Evolutionary conservation across 2,797 vertebrate species (phyloP).

Genomic region (Spheniscus humboldti): DNA sequence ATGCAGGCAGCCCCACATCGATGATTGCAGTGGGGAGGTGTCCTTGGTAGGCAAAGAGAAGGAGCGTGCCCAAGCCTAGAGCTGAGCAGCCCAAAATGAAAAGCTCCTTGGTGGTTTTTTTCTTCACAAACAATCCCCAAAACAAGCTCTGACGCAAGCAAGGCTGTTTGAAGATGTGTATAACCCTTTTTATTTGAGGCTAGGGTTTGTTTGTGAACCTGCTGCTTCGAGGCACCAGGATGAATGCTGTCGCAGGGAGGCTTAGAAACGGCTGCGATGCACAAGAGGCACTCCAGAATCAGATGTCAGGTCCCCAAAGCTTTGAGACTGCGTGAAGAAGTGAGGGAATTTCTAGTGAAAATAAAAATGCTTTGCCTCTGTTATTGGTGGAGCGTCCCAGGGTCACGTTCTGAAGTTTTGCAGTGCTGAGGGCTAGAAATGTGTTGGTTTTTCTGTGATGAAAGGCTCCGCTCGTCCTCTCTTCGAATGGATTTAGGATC

Average conservation of each 20-base stretch:
- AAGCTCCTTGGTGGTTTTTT: not conserved
- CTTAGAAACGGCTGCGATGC: not conserved
- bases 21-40: not conserved
- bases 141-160: not conserved
- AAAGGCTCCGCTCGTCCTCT: not conserved
- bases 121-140: not conserved
- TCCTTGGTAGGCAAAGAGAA: not conserved
- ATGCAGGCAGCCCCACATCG: accelerated
- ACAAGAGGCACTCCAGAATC: not conserved
- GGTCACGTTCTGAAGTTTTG: not conserved
- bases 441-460: not conserved
- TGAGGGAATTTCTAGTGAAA: not conserved
- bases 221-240: not conserved
- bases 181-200: not conserved
- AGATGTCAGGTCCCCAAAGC: slow-evolving; percentile 13
- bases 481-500: not conserved
- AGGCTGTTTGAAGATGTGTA: not conserved
- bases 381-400: not conserved
- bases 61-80: not conserved
- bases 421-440: not conserved
- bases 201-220: not conserved
- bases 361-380: not conserved
- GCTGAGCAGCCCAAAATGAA: not conserved
- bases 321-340: not conserved
- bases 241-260: not conserved